Conservation (phyloP, 2,113 vertebrate genomes). For the Peromyscus maniculatus region DNA sequence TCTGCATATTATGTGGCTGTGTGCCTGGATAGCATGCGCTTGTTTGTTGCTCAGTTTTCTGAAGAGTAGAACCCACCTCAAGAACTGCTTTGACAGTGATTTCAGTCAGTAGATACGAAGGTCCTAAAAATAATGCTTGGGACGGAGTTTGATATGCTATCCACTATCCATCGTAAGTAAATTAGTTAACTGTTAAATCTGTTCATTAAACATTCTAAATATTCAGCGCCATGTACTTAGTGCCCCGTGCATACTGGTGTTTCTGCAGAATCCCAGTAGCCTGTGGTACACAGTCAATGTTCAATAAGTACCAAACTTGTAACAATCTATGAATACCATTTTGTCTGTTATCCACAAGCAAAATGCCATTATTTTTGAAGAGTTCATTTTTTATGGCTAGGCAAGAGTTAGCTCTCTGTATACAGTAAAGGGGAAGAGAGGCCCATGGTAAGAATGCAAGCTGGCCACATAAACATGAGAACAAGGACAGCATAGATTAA, state of each 20-base stretch:
- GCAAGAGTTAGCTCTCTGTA: neutral
- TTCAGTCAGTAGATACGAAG: neutral
- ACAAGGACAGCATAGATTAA: neutral
- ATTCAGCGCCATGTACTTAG: neutral
- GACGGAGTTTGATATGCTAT: neutral
- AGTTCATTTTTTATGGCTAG: neutral
- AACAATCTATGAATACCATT: neutral
- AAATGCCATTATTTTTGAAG: neutral
- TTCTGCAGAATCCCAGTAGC: neutral
- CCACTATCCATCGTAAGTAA: neutral
- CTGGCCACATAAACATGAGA: neutral
- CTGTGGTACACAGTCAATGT: neutral
- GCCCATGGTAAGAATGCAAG: too few relatives aligned
- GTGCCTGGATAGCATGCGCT: neutral
- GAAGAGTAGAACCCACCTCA: neutral
- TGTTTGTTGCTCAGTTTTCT: neutral
- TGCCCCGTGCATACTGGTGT: neutral
- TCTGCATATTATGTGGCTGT: neutral
- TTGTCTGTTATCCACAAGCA: neutral
- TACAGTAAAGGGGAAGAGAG: neutral
- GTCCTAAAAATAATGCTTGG: neutral
- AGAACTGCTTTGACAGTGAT: neutral
- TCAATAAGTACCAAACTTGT: neutral
- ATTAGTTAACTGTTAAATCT: neutral
- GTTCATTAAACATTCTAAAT: neutral